Conservation (phyloP, 2,113 vertebrate species). For the Tinamus guttatus region DNA sequence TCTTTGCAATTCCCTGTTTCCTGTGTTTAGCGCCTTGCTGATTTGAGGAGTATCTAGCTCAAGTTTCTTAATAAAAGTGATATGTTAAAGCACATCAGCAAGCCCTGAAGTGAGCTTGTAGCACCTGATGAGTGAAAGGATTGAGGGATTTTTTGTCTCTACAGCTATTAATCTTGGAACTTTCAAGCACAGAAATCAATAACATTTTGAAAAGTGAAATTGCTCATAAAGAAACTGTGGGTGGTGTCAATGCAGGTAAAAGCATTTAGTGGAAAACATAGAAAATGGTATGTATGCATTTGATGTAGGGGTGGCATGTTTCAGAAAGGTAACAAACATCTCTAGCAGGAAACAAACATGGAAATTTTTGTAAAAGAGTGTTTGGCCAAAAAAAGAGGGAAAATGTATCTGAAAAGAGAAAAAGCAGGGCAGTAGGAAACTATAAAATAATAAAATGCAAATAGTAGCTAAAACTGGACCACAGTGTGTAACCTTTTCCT, state of each 20-base stretch:
- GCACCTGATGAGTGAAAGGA: not conserved
- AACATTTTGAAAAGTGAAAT: constrained; percentile 44
- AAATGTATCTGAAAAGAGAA: not conserved
- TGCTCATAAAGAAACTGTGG: constrained; percentile 23
- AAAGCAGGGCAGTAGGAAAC: not conserved
- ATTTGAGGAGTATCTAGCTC: constrained; percentile 17
- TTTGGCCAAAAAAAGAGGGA: not conserved
- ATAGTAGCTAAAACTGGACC: constrained; percentile 43
- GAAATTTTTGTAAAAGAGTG: not conserved
- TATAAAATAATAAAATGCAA: constrained; percentile 53
- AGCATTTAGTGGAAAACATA: not conserved
- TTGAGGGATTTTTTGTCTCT: constrained; percentile 41
- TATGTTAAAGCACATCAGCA: constrained; percentile 12
- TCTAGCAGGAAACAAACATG: not conserved
- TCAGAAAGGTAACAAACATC: not conserved
- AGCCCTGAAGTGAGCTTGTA: not conserved
- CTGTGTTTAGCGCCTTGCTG: constrained; percentile 54
- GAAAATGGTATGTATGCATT: not conserved
- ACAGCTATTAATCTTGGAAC: constrained; percentile 29
- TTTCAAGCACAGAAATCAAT: constrained; percentile 47
- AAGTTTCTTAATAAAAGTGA: not conserved
- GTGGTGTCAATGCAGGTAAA: not conserved
- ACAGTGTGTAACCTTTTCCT: constrained; percentile 57
- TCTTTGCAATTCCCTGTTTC: constrained; percentile 46
- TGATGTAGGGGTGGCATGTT: not conserved